These are phyloP conservation scores for Drosophila sp. DNA, from an alignment of 1,140 invertebrate species.

Conservation along the genomic window DNA sequence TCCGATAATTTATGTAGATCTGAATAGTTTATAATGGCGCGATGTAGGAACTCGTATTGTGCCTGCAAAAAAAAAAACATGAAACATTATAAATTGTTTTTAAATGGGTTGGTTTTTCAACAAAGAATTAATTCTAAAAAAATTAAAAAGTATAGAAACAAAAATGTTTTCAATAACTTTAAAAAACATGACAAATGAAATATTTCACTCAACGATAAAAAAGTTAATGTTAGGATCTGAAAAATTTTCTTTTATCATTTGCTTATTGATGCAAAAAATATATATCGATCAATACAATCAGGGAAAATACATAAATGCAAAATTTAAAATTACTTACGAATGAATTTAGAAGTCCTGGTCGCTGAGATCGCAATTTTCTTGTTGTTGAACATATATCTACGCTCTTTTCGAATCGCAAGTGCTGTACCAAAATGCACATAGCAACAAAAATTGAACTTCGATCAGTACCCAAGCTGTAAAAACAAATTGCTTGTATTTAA, in stretches of 20 bases:
- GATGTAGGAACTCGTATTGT: slow-evolving; percentile 96
- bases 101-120: too few relatives aligned
- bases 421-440: slow-evolving; percentile 93
- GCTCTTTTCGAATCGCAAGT: slow-evolving; percentile 91
- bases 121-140: too few relatives aligned
- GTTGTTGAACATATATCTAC: slow-evolving; percentile 94
- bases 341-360: slow-evolving; percentile 92
- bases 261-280: too few relatives aligned
- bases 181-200: too few relatives aligned
- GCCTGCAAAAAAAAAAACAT: slow-evolving; percentile 87
- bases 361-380: slow-evolving; percentile 92
- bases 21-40: slow-evolving; percentile 94
- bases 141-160: too few relatives aligned
- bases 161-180: too few relatives aligned
- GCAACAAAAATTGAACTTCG: slow-evolving; percentile 95
- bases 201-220: too few relatives aligned
- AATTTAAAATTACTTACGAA: too few relatives aligned
- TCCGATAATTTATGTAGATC: slow-evolving; percentile 91
- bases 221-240: too few relatives aligned
- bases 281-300: too few relatives aligned
- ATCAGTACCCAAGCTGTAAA: slow-evolving; percentile 90
- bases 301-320: not conserved
- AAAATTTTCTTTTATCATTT: too few relatives aligned
- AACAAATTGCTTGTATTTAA: slow-evolving; percentile 5
- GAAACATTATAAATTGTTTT: not conserved